Evolutionary conservation across 2,888 invertebrate species (phyloP), one percentile per base, ranked within the genome.

Genomic region (Leuctra nigra): DNA sequence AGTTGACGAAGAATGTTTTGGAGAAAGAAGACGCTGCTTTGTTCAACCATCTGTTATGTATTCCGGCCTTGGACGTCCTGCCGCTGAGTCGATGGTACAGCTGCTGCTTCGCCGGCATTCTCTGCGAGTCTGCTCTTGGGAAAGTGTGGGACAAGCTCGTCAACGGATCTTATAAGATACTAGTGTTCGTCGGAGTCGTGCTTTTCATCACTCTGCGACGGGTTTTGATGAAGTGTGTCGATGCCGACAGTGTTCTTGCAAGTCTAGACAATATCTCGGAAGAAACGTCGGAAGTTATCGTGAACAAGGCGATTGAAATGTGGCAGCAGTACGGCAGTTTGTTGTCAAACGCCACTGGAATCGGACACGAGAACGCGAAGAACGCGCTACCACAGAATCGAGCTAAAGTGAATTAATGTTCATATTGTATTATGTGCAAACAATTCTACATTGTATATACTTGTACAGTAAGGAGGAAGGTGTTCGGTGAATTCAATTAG

Each of bases 121-220:
- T 94, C 53, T 85, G 86, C 64, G 86, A 89, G 65, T 81, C 82
- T 6, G 85, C 89, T 6, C 76, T 93, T 56, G 84, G 82, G 60
- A 87, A 86, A 69, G 85, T 93, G 61, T 92, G 91, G 90, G 92
- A 93, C 69, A 91, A 91, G 73, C 75, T 93, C 29, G 84, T 88
- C 67, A 90, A 88, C 38, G 91, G 92, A 2, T 91, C 91, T 0
- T 84, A 83, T 36, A 87, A 86, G 73, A 87, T 92, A 65, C 75
- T 93, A 46, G 81, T 87, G 0, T 91, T 84, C 70, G 84, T 88
- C 2, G 84, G 87, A 44, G 79, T 90, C 16, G 84, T 86, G 64
- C 74, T 88, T 52, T 74, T 91, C 4, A 82, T 84, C 48, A 86
- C 86, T 16, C 72, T 87, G 55, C 77, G 85, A 59, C 75, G 85